Percentiles rank a stretch among this genome's conserved stretches.
phyloP scores from a whole-genome alignment of 2,113 vertebrate genomes.

The Hirundichthys speculiger region DNA sequence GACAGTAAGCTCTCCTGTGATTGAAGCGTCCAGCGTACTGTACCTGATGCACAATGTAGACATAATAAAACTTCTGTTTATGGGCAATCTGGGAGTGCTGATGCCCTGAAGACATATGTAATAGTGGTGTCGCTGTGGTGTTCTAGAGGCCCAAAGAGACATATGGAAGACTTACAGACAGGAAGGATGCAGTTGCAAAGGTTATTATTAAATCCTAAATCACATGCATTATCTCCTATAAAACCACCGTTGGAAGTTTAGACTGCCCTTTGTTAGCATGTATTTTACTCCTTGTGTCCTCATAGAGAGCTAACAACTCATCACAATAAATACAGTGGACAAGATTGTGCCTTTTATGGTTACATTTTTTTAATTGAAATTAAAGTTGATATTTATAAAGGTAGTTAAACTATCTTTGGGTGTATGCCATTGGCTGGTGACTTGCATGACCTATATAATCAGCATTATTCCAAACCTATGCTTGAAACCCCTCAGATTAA shows the following conservation, averaged over 20 bases:
- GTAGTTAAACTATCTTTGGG: neutral
- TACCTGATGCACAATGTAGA: slow-evolving; percentile 22
- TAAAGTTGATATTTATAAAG: neutral
- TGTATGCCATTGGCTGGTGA: neutral
- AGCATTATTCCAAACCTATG: slow-evolving; percentile 24
- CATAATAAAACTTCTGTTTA: slow-evolving; percentile 17
- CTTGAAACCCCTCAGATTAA: slow-evolving; percentile 35
- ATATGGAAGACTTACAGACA: neutral
- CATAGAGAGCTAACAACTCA: slow-evolving; percentile 1
- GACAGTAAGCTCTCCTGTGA: neutral
- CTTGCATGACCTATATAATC: slow-evolving; percentile 48
- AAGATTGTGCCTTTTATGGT: slow-evolving; percentile 3
- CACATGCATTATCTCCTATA: slow-evolving; percentile 17
- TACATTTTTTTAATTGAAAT: neutral
- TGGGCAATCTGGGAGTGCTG: slow-evolving; percentile 16
- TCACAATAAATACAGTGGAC: slow-evolving; percentile 1
- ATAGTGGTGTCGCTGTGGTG: slow-evolving; percentile 17
- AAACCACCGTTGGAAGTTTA: slow-evolving; percentile 7
- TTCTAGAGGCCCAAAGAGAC: slow-evolving; percentile 11
- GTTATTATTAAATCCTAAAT: slow-evolving; percentile 53
- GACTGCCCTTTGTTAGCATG: slow-evolving; percentile 13
- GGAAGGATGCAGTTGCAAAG: neutral
- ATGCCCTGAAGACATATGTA: slow-evolving; percentile 8
- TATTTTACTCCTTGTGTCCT: neutral
- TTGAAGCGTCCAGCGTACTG: neutral